phyloP scores from a whole-genome alignment of 2,113 vertebrate species.

The Epinephelus cyanopodus region DNA sequence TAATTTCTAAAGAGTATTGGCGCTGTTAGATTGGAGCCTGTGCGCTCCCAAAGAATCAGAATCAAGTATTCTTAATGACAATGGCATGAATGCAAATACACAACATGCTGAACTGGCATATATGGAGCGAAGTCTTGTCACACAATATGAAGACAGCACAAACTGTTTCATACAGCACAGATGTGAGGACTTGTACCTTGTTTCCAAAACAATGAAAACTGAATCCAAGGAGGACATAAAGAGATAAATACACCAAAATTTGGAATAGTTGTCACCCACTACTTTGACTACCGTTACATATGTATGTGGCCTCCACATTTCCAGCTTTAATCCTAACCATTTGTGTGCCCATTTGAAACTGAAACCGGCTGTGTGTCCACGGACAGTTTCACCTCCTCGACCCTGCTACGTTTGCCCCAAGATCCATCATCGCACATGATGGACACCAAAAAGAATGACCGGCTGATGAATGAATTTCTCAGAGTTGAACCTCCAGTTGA shows the following conservation, averaged over 20 bases:
- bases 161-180: neutral
- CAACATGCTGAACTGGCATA: neutral
- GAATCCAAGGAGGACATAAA: neutral
- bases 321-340: slow-evolving; percentile 49
- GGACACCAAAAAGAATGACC: slow-evolving; percentile 52
- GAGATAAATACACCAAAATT: neutral
- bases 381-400: slow-evolving; percentile 61
- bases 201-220: neutral
- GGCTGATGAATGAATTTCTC: slow-evolving; percentile 64
- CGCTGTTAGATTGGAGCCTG: neutral
- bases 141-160: neutral
- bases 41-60: neutral
- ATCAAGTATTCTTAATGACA: neutral
- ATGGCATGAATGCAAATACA: neutral
- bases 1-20: neutral
- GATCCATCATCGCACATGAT: slow-evolving; percentile 63
- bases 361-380: slow-evolving; percentile 56
- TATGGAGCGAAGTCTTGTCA: neutral
- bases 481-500: slow-evolving; percentile 45
- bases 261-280: slow-evolving; percentile 16
- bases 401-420: slow-evolving; percentile 48
- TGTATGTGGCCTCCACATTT: slow-evolving; percentile 21
- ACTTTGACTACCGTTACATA: slow-evolving; percentile 6
- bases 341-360: slow-evolving; percentile 53
- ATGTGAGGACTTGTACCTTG: neutral